Conservation (phyloP, 2,113 vertebrate species). For the Siphamia tubifer region DNA sequence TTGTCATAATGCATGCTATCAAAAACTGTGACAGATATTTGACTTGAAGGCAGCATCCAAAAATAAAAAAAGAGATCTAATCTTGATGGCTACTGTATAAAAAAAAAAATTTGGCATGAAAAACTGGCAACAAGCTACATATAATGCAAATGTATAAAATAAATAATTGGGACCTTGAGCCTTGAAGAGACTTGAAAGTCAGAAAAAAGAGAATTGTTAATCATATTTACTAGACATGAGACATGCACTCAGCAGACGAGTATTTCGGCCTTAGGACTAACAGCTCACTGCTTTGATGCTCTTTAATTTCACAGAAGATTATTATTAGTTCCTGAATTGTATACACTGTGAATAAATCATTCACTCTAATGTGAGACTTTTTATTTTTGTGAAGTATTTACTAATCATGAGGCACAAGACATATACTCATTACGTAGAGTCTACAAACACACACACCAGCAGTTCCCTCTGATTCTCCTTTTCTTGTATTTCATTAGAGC, state of each 20-base stretch:
- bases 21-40: not conserved
- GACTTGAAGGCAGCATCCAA: not conserved
- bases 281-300: conserved; percentile 14
- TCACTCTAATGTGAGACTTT: conserved; percentile 15
- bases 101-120: not conserved
- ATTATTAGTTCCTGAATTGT: conserved; percentile 15
- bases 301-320: conserved; percentile 28
- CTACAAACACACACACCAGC: conserved; percentile 31
- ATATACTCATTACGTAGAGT: conserved; percentile 10
- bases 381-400: conserved; percentile 10
- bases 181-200: not conserved
- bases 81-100: not conserved
- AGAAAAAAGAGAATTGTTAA: not conserved
- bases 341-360: conserved; percentile 43
- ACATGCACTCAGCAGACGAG: conserved; percentile 33
- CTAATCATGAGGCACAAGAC: conserved; percentile 11
- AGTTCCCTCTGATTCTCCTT: conserved; percentile 42
- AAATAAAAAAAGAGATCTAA: not conserved
- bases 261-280: conserved; percentile 28
- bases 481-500: conserved; percentile 67
- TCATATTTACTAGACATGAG: conserved; percentile 45
- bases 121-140: not conserved
- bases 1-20: not conserved
- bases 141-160: not conserved
- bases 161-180: conserved; percentile 18